A percentile compares a stretch with the other conserved stretches of the same genome.
These are phyloP conservation scores for Lanistes nyassanus DNA, from an alignment of 1,140 invertebrate genomes.

Conservation along the genomic window DNA sequence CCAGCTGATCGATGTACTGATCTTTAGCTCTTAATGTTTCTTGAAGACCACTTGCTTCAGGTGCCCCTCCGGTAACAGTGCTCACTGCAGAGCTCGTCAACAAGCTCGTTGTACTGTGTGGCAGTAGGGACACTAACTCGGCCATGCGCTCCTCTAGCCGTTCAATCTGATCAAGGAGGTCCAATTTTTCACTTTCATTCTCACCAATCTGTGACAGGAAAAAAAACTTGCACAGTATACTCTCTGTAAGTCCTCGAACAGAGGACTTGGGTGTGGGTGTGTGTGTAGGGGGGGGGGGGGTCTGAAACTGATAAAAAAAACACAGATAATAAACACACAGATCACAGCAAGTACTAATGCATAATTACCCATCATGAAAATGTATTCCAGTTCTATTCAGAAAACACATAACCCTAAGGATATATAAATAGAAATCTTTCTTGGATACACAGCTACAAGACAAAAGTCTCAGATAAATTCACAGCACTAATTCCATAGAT, in stretches of 20 bases:
- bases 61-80: constrained; percentile 16
- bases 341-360: background rate
- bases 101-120: too few species aligned
- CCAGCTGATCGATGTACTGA: constrained; percentile 33
- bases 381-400: too few species aligned
- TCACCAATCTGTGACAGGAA: constrained; percentile 36
- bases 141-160: constrained; percentile 33
- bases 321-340: background rate
- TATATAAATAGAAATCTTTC: too few species aligned
- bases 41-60: constrained; percentile 8
- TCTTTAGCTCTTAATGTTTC: constrained; percentile 41
- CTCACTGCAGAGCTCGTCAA: constrained; percentile 4
- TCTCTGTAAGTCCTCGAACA: background rate
- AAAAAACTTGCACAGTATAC: background rate
- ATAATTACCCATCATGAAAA: background rate
- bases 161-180: constrained; percentile 39
- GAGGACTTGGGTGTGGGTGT: too few species aligned
- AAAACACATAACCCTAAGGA: too few species aligned
- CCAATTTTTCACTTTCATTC: constrained; percentile 43
- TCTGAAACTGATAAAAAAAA: too few species aligned
- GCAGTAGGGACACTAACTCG: constrained; percentile 4
- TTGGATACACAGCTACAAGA: too few species aligned
- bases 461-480: background rate
- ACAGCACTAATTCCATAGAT: background rate
- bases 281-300: too few species aligned